phyloP scores from a whole-genome alignment of 1,140 invertebrate genomes.

The Polypedilum pembai region DNA sequence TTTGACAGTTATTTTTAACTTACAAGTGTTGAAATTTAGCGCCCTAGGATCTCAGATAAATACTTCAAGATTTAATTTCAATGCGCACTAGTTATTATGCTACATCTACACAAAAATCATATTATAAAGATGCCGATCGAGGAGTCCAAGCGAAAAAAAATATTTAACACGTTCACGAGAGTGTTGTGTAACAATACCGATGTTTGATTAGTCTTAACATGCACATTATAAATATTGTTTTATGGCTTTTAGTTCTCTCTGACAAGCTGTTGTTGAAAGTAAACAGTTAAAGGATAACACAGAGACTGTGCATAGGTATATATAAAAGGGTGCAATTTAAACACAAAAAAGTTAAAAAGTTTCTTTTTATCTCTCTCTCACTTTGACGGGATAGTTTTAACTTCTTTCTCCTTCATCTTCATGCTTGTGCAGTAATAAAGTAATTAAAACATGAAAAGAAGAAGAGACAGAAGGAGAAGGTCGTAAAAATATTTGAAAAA shows the following conservation, averaged over 20 bases:
- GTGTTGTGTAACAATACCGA: slow-evolving; percentile 17
- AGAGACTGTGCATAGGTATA: background rate
- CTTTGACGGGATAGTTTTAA: slow-evolving; percentile 3
- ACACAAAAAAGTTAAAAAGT: background rate
- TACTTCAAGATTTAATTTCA: too few relatives aligned
- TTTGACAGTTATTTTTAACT: too few relatives aligned
- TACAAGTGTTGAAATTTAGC: too few relatives aligned
- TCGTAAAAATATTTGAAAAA: slow-evolving; percentile 22
- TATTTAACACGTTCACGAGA: slow-evolving; percentile 2
- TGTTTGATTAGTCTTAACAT: slow-evolving; percentile 7
- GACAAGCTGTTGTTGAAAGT: slow-evolving; percentile 1
- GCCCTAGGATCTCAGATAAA: too few relatives aligned
- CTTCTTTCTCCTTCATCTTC: background rate
- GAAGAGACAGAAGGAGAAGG: background rate
- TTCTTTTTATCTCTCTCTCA: background rate
- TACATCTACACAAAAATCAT: too few relatives aligned
- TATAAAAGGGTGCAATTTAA: slow-evolving; percentile 18
- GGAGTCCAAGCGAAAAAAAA: too few relatives aligned
- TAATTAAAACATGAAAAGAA: slow-evolving; percentile 20
- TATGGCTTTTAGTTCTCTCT: background rate
- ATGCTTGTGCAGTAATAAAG: slow-evolving; percentile 16
- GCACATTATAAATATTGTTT: background rate
- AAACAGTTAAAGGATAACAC: slow-evolving; percentile 7
- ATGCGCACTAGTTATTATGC: too few relatives aligned
- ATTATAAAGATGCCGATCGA: too few relatives aligned